These are phyloP conservation scores for Lasioglossum villosulum DNA, from an alignment of 2,888 invertebrate species.

Conservation along the genomic window DNA sequence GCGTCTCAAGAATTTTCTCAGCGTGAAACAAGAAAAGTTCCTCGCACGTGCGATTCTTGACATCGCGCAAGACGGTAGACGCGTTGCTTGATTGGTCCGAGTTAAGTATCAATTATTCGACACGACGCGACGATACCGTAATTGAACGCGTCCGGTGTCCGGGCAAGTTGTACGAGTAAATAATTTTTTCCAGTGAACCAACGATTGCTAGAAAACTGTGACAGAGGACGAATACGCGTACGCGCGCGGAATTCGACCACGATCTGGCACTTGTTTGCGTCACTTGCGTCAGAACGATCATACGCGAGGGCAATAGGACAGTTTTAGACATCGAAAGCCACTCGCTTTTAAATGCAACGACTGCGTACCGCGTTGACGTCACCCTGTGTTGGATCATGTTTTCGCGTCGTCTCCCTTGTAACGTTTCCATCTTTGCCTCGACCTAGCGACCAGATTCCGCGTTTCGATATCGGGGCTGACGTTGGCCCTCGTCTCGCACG, in stretches of 20 bases:
- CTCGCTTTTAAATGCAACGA: constrained; percentile 39
- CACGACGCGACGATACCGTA: not conserved
- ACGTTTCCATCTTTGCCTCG: not conserved
- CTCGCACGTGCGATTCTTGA: not conserved
- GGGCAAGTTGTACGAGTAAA: not conserved
- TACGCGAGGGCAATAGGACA: constrained; percentile 50
- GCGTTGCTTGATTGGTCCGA: not conserved
- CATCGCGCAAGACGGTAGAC: not conserved
- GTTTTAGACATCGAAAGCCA: constrained; percentile 55
- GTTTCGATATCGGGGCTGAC: not conserved
- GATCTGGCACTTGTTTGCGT: constrained; percentile 49
- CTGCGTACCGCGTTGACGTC: constrained; percentile 32
- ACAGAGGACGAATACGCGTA: not conserved
- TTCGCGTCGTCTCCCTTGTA: not conserved
- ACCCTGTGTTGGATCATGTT: not conserved
- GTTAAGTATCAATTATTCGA: not conserved
- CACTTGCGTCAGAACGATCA: constrained; percentile 57
- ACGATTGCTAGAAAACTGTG: not conserved
- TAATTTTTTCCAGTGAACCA: not conserved
- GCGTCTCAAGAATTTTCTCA: too few species aligned
- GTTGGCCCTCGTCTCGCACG: not conserved
- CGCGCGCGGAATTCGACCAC: not conserved
- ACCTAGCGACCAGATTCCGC: not conserved
- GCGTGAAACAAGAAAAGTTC: not conserved
- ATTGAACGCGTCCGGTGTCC: not conserved